phyloP scores from a whole-genome alignment of 2,888 invertebrate species.

The Tetranychus truncatus region DNA sequence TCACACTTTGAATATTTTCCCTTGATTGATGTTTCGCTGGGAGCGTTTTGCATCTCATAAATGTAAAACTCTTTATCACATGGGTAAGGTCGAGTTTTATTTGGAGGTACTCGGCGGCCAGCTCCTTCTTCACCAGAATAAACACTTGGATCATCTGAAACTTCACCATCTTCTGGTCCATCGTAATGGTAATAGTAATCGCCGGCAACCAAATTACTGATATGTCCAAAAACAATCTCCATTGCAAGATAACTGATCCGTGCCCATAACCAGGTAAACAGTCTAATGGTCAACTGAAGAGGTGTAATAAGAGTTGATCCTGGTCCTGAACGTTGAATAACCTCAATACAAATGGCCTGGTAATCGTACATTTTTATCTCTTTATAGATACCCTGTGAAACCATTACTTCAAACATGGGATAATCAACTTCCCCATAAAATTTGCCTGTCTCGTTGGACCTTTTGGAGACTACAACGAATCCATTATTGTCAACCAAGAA shows the following conservation, averaged over 20 bases:
- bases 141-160: background rate
- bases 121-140: background rate
- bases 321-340: constrained; percentile 27
- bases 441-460: constrained; percentile 54
- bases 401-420: constrained; percentile 72
- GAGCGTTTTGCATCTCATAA: constrained; percentile 34
- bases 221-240: constrained; percentile 7
- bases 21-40: constrained; percentile 8
- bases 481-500: constrained; percentile 86
- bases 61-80: constrained; percentile 61
- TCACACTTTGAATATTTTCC: constrained; percentile 14
- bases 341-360: constrained; percentile 64
- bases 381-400: constrained; percentile 73
- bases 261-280: constrained; percentile 27
- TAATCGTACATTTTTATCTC: constrained; percentile 62
- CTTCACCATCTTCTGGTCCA: background rate
- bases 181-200: background rate
- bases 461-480: constrained; percentile 74
- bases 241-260: constrained; percentile 9
- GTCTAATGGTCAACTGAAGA: constrained; percentile 26
- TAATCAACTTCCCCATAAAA: constrained; percentile 89
- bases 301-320: constrained; percentile 27
- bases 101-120: constrained; percentile 26
- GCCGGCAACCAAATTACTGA: background rate
- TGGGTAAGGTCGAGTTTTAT: constrained; percentile 57